phyloP scores from a whole-genome alignment of 1,140 invertebrate species.

The Drosophila ironensis region DNA sequence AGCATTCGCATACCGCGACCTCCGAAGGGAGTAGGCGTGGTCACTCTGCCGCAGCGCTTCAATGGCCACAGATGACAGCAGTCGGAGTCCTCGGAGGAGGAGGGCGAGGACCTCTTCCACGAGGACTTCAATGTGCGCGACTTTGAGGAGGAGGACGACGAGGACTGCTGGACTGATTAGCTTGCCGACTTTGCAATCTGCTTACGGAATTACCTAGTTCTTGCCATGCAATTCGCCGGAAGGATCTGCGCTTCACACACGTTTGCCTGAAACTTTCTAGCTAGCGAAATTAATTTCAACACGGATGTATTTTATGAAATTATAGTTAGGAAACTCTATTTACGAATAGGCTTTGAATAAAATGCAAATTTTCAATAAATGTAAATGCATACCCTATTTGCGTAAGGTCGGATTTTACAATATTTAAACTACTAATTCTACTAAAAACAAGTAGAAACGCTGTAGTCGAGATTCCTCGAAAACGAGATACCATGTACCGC shows the following conservation, averaged over 20 bases:
- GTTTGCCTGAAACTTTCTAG: constrained; percentile 41
- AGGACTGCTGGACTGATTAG: constrained; percentile 79
- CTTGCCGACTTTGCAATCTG: constrained; percentile 4
- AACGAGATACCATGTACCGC: too few species aligned
- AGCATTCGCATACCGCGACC: constrained; percentile 76
- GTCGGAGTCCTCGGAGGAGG: constrained; percentile 75
- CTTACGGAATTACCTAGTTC: constrained; percentile 18
- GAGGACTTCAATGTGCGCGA: constrained; percentile 78
- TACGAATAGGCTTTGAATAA: constrained; percentile 37
- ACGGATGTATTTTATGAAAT: constrained; percentile 30
- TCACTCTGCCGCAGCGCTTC: constrained; percentile 64
- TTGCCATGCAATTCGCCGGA: constrained; percentile 18
- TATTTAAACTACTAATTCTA: not conserved
- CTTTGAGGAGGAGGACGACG: constrained; percentile 64
- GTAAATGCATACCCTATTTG: not conserved
- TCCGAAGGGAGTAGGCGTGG: constrained; percentile 61
- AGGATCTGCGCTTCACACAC: constrained; percentile 20
- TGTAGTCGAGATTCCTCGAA: too few species aligned
- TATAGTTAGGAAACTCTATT: constrained; percentile 38
- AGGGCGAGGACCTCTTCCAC: constrained; percentile 76
- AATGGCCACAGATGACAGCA: constrained; percentile 79
- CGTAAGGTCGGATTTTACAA: too few species aligned
- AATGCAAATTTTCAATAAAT: constrained; percentile 12
- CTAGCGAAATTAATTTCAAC: constrained; percentile 35
- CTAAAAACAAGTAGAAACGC: too few species aligned